Percentiles rank a stretch among this genome's conserved stretches.
These are phyloP conservation scores for Euzetes globulus DNA, from an alignment of 2,888 invertebrate species.

Conservation along the genomic window DNA sequence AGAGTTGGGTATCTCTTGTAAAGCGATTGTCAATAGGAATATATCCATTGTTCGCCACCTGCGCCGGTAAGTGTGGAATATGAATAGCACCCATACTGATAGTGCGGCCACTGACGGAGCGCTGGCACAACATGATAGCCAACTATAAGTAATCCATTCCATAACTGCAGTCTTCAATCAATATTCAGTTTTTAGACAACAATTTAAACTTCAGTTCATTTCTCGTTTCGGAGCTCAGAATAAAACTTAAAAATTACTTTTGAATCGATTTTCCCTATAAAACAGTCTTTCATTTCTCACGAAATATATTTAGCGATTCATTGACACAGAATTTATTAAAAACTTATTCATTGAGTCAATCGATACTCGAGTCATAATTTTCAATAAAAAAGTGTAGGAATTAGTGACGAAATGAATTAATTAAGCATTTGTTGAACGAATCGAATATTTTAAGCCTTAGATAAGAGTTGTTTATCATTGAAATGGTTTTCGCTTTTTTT, in stretches of 20 bases:
- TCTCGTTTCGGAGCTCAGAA: not conserved
- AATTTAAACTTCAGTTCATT: not conserved
- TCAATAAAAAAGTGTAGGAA: conserved; percentile 9
- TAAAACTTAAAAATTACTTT: not conserved
- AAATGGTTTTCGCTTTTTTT: not conserved
- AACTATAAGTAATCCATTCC: conserved; percentile 43
- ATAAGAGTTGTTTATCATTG: not conserved
- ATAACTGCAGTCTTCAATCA: conserved; percentile 30
- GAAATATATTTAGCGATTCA: not conserved
- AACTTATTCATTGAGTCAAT: conserved; percentile 1
- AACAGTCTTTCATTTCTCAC: not conserved
- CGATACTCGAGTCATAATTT: not conserved
- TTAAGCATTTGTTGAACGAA: not conserved
- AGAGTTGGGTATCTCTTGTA: conserved; percentile 44
- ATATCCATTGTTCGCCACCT: conserved; percentile 54
- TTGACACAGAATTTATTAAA: conserved; percentile 14
- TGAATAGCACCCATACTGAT: conserved; percentile 47
- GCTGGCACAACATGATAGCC: conserved; percentile 48
- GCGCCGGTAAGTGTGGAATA: conserved; percentile 52
- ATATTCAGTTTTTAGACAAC: not conserved
- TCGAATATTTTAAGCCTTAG: not conserved
- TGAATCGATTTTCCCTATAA: not conserved
- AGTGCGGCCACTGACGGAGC: conserved; percentile 51
- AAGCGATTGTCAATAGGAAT: conserved; percentile 50
- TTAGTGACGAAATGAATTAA: not conserved